phyloP scores from a whole-genome alignment of 1,140 invertebrate genomes.

The Whitmania pigra region DNA sequence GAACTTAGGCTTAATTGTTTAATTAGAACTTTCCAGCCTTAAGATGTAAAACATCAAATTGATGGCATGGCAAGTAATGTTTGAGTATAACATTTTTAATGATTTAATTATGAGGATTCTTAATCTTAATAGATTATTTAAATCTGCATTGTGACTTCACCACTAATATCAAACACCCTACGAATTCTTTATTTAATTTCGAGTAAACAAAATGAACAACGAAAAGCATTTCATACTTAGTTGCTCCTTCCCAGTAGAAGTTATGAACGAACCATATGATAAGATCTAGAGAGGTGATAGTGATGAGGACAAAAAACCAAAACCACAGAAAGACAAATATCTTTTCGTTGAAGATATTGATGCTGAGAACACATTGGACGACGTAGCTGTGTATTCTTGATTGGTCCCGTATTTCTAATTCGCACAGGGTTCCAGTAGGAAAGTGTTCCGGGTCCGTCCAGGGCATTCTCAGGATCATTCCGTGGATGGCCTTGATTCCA shows the following conservation, averaged over 20 bases:
- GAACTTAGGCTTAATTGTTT: too few species aligned
- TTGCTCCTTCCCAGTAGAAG: neutral
- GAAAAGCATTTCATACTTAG: too few species aligned
- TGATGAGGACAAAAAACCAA: conserved; percentile 30
- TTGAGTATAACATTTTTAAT: too few species aligned
- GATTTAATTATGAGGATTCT: too few species aligned
- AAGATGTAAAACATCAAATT: too few species aligned
- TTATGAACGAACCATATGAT: neutral
- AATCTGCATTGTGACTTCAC: too few species aligned
- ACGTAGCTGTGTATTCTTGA: conserved; percentile 36
- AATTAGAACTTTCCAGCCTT: too few species aligned
- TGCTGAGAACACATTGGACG: conserved; percentile 46
- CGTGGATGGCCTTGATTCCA: conserved; percentile 31
- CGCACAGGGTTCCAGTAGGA: conserved; percentile 19
- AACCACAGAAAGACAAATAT: conserved; percentile 42
- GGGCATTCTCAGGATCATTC: conserved; percentile 27
- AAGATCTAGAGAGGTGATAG: neutral
- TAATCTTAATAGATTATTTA: too few species aligned
- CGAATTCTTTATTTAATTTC: too few species aligned
- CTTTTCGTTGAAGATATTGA: conserved; percentile 49
- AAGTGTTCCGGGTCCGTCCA: conserved; percentile 21
- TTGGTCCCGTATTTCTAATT: conserved; percentile 16
- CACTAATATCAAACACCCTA: too few species aligned
- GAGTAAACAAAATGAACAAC: too few species aligned
- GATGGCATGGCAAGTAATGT: too few species aligned